A percentile compares a stretch with the other conserved stretches of the same genome.
Evolutionary conservation across 1,140 invertebrate genomes (phyloP).

Genomic region (Ditylenchus dipsaci): DNA sequence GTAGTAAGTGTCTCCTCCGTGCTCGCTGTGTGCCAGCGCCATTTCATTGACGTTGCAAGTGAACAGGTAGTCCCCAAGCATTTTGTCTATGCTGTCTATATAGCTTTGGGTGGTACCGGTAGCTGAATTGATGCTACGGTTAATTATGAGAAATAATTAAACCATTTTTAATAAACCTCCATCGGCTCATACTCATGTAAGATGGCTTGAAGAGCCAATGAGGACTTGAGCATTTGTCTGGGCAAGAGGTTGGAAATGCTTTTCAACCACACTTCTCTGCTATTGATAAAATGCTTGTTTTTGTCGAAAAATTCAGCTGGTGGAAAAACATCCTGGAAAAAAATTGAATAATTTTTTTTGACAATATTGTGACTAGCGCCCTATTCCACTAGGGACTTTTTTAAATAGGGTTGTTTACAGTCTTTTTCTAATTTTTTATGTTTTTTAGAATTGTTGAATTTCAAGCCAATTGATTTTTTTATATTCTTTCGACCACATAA

Average conservation of each 20-base stretch:
- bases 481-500: too few relatives aligned
- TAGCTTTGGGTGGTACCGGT: conserved; percentile 38
- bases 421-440: too few relatives aligned
- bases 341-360: too few relatives aligned
- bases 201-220: conserved; percentile 46
- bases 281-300: conserved; percentile 51
- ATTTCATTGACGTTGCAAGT: conserved; percentile 88
- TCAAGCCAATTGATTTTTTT: too few relatives aligned
- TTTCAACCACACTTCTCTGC: conserved; percentile 50
- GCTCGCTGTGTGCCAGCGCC: conserved; percentile 62
- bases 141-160: not conserved
- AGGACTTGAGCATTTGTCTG: conserved; percentile 55
- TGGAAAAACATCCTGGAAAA: conserved; percentile 54
- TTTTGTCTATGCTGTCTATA: conserved; percentile 59
- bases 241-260: conserved; percentile 52
- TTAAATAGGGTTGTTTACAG: too few relatives aligned
- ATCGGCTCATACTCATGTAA: conserved; percentile 50
- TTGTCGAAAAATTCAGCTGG: conserved; percentile 53
- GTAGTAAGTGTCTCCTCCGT: conserved; percentile 56
- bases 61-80: conserved; percentile 92
- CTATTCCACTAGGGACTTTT: too few relatives aligned
- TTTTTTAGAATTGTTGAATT: too few relatives aligned
- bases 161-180: conserved; percentile 15
- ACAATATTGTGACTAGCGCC: not conserved
- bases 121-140: not conserved